phyloP scores from a whole-genome alignment of 2,797 vertebrate genomes.

The Enteromius fasciolatus region DNA sequence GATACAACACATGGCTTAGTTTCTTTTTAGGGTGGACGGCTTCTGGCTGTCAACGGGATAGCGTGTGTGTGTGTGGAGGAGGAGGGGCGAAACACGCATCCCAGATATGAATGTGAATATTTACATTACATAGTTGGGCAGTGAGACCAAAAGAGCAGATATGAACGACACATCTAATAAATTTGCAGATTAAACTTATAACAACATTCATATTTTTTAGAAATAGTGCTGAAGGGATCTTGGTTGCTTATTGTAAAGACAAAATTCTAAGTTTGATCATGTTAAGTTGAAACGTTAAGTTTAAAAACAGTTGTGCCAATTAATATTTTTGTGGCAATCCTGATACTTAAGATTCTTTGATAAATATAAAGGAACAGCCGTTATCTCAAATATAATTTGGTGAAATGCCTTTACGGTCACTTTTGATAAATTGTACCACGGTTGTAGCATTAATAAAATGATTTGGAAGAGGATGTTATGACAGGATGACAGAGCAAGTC shows the following conservation, averaged over 20 bases:
- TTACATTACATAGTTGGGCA: constrained; percentile 66
- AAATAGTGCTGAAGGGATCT: not conserved
- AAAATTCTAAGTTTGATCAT: not conserved
- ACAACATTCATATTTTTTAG: constrained; percentile 57
- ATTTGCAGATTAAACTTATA: constrained; percentile 64
- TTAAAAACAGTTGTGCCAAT: too few species aligned
- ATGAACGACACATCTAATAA: constrained; percentile 71
- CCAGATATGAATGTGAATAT: constrained; percentile 71
- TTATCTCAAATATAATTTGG: not conserved
- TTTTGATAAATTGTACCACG: not conserved
- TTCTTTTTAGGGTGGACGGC: constrained; percentile 61
- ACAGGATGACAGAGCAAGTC: not conserved
- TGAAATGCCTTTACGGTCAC: not conserved
- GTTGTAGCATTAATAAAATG: not conserved
- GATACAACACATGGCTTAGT: constrained; percentile 66
- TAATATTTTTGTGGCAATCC: not conserved
- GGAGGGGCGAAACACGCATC: constrained; percentile 50
- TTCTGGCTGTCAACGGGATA: constrained; percentile 68
- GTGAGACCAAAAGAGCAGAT: constrained; percentile 69
- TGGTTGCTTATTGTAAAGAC: not conserved
- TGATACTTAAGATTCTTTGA: not conserved
- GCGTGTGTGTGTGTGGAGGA: constrained; percentile 50
- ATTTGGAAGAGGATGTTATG: too few species aligned
- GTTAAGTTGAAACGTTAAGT: too few species aligned
- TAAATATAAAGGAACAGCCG: not conserved